Percentiles rank a stretch among this genome's conserved stretches.
Conservation (phyloP, 1,140 invertebrate species). For the Teleopsis dalmanni region DNA sequence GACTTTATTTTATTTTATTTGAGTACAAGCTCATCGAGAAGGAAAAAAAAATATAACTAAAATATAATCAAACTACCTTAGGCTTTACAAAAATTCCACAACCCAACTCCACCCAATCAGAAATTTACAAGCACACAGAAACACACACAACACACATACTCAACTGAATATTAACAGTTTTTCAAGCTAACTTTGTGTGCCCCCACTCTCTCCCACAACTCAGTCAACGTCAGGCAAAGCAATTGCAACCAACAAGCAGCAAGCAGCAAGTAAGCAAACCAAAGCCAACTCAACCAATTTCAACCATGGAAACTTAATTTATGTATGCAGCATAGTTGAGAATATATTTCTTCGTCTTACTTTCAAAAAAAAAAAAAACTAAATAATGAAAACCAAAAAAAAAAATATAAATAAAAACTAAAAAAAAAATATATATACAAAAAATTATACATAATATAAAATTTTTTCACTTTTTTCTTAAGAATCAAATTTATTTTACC, state of each 20-base stretch:
- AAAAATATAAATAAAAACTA: too few species aligned
- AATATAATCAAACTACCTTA: background rate
- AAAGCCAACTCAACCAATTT: conserved; percentile 37
- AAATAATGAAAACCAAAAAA: too few species aligned
- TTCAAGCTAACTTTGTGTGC: background rate
- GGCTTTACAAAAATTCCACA: too few species aligned
- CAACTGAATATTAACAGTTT: background rate
- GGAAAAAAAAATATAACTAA: background rate
- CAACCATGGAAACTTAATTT: conserved; percentile 45
- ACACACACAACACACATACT: background rate
- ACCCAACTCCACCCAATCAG: too few species aligned
- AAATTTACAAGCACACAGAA: background rate
- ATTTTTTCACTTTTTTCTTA: conserved; percentile 23
- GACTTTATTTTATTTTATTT: background rate
- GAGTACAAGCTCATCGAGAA: background rate
- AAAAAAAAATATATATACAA: too few species aligned
- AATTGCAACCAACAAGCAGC: background rate
- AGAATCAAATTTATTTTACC: conserved; percentile 45
- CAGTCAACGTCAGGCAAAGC: background rate
- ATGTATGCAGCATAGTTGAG: conserved; percentile 44
- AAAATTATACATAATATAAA: too few species aligned
- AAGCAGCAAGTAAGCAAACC: background rate
- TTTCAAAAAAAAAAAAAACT: too few species aligned
- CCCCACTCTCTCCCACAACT: background rate
- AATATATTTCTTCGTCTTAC: conserved; percentile 34